phyloP scores from a whole-genome alignment of 2,797 vertebrate species.

The Phalloptychus januarius region DNA sequence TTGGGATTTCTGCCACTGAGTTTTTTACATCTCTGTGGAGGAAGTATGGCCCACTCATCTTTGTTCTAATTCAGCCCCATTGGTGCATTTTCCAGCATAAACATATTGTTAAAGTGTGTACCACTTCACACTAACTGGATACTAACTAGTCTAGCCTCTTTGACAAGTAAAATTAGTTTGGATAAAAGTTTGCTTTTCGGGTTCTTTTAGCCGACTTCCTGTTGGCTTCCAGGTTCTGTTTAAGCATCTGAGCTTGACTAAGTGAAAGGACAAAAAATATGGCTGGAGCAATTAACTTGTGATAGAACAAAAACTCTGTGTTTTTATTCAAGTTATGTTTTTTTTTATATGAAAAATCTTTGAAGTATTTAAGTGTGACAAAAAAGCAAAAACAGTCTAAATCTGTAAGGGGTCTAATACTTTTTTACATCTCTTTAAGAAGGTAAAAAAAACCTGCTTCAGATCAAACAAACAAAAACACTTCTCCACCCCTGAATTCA shows the following conservation, averaged over 20 bases:
- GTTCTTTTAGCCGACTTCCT: background rate
- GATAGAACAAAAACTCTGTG: background rate
- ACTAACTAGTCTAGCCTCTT: background rate
- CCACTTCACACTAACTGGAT: background rate
- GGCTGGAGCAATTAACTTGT: background rate
- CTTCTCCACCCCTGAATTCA: slow-evolving; percentile 40
- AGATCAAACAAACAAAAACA: slow-evolving; percentile 27
- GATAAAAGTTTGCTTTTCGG: background rate
- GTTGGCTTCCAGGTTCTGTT: background rate
- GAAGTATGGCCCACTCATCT: background rate
- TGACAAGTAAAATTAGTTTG: background rate
- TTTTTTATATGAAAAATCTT: background rate
- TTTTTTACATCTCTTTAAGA: background rate
- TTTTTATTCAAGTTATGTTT: background rate
- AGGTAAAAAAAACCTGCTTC: slow-evolving; percentile 12
- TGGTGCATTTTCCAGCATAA: background rate
- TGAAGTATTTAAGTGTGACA: background rate
- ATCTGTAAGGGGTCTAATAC: background rate
- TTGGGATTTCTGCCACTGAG: background rate
- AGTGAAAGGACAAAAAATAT: background rate
- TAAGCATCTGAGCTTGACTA: background rate
- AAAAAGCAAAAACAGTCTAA: background rate
- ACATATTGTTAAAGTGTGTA: background rate
- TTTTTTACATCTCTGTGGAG: background rate
- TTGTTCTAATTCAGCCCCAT: background rate